Conservation (phyloP, 2,113 vertebrate species). For the Python bivittatus region DNA sequence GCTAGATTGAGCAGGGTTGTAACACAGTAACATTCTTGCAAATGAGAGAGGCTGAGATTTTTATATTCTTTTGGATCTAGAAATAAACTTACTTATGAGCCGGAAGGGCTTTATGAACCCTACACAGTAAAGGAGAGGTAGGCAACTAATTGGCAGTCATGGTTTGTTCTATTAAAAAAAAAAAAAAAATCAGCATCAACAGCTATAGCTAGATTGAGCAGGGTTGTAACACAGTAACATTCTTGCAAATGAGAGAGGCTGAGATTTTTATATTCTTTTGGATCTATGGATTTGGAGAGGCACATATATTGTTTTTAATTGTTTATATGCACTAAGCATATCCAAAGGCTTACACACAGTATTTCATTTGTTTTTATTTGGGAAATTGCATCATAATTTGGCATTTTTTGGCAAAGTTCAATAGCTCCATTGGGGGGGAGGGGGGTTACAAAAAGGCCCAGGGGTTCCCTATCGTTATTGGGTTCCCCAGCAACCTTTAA, state of each 20-base stretch:
- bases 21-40: not conserved
- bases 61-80: not conserved
- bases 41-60: not conserved
- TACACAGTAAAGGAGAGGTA: not conserved
- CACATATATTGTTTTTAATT: not conserved
- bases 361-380: not conserved
- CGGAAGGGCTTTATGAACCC: not conserved
- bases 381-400: not conserved
- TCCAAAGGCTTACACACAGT: not conserved
- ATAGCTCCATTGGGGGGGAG: not conserved
- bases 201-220: not conserved
- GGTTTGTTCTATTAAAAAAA: not conserved
- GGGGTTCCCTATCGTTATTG: not conserved
- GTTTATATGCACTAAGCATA: not conserved
- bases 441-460: not conserved
- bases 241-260: not conserved
- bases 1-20: not conserved
- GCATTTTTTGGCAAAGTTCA: not conserved
- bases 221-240: not conserved
- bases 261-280: not conserved
- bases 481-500: not conserved
- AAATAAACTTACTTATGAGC: too few relatives aligned
- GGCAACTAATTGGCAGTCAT: not conserved
- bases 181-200: not conserved
- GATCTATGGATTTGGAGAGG: not conserved